Conservation (phyloP, 2,797 vertebrate genomes). For the Peromyscus aztecus region DNA sequence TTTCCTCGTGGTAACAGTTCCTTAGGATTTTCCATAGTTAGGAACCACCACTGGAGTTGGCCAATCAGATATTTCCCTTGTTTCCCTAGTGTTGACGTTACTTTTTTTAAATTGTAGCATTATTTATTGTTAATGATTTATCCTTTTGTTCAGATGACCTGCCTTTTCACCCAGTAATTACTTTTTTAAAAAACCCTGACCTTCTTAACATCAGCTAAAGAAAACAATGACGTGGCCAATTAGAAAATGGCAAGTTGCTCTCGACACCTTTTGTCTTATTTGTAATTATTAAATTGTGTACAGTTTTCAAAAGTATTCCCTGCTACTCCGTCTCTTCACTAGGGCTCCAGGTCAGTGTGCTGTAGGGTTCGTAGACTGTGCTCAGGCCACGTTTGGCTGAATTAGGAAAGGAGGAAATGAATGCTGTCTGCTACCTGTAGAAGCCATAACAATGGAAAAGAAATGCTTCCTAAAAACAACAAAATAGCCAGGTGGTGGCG, state of each 20-base stretch:
- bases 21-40: background rate
- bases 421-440: background rate
- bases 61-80: background rate
- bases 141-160: background rate
- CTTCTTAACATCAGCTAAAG: background rate
- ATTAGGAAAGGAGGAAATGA: background rate
- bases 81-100: background rate
- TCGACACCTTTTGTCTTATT: background rate
- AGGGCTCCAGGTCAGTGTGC: background rate
- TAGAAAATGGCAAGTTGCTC: background rate
- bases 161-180: background rate
- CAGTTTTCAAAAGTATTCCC: constrained; percentile 5
- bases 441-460: background rate
- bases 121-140: background rate
- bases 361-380: background rate
- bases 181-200: background rate
- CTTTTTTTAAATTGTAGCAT: background rate
- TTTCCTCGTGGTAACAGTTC: background rate
- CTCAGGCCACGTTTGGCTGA: background rate
- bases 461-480: background rate
- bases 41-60: background rate
- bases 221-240: background rate
- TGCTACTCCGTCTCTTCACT: background rate
- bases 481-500: too few relatives aligned
- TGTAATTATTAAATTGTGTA: background rate